Evolutionary conservation across 2,888 invertebrate genomes (phyloP), one percentile per base, ranked within the genome.

Genomic region (Platycheirus rosarum): DNA sequence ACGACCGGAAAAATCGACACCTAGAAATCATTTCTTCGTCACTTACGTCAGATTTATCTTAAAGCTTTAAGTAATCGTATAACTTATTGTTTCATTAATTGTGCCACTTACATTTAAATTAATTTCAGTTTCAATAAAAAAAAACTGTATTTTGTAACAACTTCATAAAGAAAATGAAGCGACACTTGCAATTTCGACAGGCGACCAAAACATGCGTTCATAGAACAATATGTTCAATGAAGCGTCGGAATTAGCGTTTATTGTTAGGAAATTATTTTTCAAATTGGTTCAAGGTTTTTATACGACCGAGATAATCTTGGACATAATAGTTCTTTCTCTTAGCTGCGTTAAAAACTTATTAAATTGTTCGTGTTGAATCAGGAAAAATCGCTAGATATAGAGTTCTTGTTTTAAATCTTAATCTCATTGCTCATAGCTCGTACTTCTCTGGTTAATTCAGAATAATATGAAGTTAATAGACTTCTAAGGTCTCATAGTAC

Each of bases 301-400:
- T n/a, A 46, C 44, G 44, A 46, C 44, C 44, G 11, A 46, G n/a
- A 46, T 11, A 46, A 20, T 46, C 44, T 2, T 3, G n/a, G n/a
- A n/a, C n/a, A 46, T 18, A 18, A 46, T n/a, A 6, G 16, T 46
- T 20, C n/a, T 46, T 6, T 18, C 18, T 2, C 11, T 18, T 14
- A 11, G 18, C n/a, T n/a, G n/a, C n/a, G n/a, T n/a, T n/a, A n/a
- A n/a, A n/a, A n/a, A n/a, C n/a, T n/a, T n/a, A n/a, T n/a, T n/a
- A n/a, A n/a, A n/a, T n/a, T n/a, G n/a, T n/a, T n/a, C n/a, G n/a
- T n/a, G n/a, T n/a, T n/a, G n/a, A n/a, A n/a, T n/a, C n/a, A n/a
- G n/a, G n/a, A n/a, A n/a, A n/a, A n/a, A n/a, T n/a, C n/a, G n/a
- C n/a, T n/a, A n/a, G n/a, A n/a, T n/a, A n/a, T n/a, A n/a, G n/a